A percentile compares a stretch with the other conserved stretches of the same genome.
Evolutionary conservation across 2,797 vertebrate genomes (phyloP).

Genomic region (Heliangelus exortis): DNA sequence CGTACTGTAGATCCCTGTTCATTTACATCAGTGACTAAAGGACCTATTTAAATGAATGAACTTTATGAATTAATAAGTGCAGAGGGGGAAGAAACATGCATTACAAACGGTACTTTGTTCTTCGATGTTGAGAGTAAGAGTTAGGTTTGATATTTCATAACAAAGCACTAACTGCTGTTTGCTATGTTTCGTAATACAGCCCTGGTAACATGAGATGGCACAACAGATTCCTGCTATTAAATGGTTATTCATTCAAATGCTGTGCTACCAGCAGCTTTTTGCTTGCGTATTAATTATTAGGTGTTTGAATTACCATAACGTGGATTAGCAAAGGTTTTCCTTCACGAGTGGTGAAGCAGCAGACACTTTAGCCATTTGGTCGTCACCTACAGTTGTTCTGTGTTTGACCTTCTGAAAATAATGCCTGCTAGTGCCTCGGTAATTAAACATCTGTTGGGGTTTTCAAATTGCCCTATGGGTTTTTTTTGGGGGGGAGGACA

Average conservation of each 20-base stretch:
- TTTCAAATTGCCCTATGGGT: slow-evolving; percentile 12
- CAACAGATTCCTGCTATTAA: slow-evolving; percentile 32
- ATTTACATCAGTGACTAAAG: slow-evolving; percentile 50
- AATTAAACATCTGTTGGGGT: slow-evolving; percentile 67
- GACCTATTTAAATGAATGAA: slow-evolving; percentile 64
- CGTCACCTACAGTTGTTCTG: slow-evolving; percentile 15
- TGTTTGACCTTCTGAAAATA: slow-evolving; percentile 53
- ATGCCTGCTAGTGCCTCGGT: slow-evolving; percentile 51
- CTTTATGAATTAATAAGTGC: slow-evolving; percentile 55
- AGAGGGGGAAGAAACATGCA: background rate
- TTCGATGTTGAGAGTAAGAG: slow-evolving; percentile 7
- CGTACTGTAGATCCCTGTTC: slow-evolving; percentile 18
- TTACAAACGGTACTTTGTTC: slow-evolving; percentile 67
- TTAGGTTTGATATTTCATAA: slow-evolving; percentile 59
- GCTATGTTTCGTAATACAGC: slow-evolving; percentile 2
- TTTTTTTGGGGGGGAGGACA: background rate
- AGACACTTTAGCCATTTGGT: slow-evolving; percentile 56
- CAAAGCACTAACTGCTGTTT: background rate
- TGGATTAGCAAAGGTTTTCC: slow-evolving; percentile 51
- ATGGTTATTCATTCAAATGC: slow-evolving; percentile 27
- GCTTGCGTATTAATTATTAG: slow-evolving; percentile 45
- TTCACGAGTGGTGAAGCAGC: background rate
- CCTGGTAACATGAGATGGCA: slow-evolving; percentile 27
- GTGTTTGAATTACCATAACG: slow-evolving; percentile 46
- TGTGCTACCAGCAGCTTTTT: background rate